A percentile compares a stretch with the other conserved stretches of the same genome.
phyloP scores from a whole-genome alignment of 2,888 invertebrate species.

The Drosophila lutescens region DNA sequence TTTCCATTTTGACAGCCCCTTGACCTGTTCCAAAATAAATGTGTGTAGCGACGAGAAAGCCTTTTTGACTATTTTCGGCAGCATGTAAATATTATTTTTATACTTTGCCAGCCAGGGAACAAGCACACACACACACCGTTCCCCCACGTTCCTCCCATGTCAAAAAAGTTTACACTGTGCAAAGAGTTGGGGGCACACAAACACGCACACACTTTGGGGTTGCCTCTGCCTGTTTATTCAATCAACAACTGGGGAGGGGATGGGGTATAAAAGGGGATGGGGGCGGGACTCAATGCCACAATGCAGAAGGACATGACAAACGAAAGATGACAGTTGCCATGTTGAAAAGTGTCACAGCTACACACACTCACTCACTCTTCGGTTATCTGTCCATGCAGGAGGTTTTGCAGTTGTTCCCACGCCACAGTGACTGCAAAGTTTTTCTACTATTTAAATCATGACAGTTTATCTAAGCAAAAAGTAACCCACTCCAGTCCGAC shows the following conservation, averaged over 20 bases:
- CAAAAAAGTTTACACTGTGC: conserved; percentile 45
- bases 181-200: conserved; percentile 20
- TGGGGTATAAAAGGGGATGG: background rate
- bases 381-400: conserved; percentile 12
- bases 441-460: conserved; percentile 78
- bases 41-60: conserved; percentile 35
- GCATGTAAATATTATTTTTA: conserved; percentile 71
- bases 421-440: conserved; percentile 57
- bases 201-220: conserved; percentile 33
- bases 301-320: conserved; percentile 73
- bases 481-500: conserved; percentile 19
- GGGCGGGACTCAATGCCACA: conserved; percentile 55
- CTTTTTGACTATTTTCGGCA: conserved; percentile 47
- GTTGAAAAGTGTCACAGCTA: conserved; percentile 63
- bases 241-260: conserved; percentile 59
- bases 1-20: conserved; percentile 23
- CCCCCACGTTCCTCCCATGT: conserved; percentile 22
- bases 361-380: conserved; percentile 22
- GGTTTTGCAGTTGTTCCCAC: conserved; percentile 35
- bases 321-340: conserved; percentile 77
- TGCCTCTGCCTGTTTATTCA: conserved; percentile 69
- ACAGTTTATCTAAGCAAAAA: conserved; percentile 77
- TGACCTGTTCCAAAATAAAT: conserved; percentile 30
- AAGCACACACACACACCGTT: conserved; percentile 10
- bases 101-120: conserved; percentile 51